Evolutionary conservation across 2,113 vertebrate species (phyloP).

Genomic region (Gadus chalcogrammus): DNA sequence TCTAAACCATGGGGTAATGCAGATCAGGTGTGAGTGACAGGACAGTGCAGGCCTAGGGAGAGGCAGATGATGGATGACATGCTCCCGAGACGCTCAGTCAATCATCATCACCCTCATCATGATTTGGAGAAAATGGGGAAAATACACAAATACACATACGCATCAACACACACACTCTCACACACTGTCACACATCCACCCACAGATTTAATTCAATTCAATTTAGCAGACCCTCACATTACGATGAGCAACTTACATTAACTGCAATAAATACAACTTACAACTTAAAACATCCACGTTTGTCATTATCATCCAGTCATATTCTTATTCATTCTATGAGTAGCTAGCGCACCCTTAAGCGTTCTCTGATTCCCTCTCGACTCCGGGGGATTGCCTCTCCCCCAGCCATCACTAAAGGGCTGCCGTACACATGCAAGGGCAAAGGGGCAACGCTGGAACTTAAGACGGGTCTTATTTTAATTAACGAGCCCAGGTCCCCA

Average conservation of each 20-base stretch:
- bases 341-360: no score
- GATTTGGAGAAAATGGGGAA: background rate
- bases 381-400: background rate
- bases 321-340: no score
- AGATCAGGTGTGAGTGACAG: conserved; percentile 50
- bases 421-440: background rate
- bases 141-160: background rate
- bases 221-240: no score
- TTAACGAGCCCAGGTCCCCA: conserved; percentile 55
- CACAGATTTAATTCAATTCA: no score
- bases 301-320: no score
- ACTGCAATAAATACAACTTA: no score
- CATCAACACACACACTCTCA: no score
- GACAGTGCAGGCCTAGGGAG: conserved; percentile 7
- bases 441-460: conserved; percentile 17
- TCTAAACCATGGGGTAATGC: conserved; percentile 22
- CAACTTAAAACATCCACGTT: no score
- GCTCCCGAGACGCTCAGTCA: conserved; percentile 23
- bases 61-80: conserved; percentile 15
- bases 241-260: no score
- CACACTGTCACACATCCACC: no score
- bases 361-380: background rate
- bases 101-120: conserved; percentile 19
- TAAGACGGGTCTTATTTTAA: conserved; percentile 58
- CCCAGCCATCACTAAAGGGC: background rate